Evolutionary conservation across 2,888 invertebrate genomes (phyloP).

Genomic region (Anoplius nigerrimus): DNA sequence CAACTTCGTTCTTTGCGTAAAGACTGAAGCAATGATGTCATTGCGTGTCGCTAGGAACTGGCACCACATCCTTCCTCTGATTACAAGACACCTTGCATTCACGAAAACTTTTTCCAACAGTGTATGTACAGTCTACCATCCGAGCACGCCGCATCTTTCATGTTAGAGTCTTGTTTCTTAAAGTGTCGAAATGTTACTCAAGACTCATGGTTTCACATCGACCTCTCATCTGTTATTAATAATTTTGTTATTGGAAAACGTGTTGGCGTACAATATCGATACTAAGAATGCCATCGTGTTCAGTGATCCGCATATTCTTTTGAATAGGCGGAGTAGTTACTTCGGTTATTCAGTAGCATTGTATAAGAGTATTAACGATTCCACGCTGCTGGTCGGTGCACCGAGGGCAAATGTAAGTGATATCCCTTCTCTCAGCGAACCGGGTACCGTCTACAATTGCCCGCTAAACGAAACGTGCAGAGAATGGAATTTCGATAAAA

Average conservation of each 20-base stretch:
- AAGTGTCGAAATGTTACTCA: too few species aligned
- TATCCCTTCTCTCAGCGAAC: conserved; percentile 48
- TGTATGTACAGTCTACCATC: neutral
- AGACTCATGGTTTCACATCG: too few species aligned
- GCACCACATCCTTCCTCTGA: too few species aligned
- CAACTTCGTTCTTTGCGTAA: neutral
- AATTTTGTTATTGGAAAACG: neutral
- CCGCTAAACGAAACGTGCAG: conserved; percentile 55
- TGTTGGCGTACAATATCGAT: conserved; percentile 64
- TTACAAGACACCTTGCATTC: neutral
- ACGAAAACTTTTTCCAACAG: neutral
- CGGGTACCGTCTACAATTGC: conserved; percentile 69
- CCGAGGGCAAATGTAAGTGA: conserved; percentile 63
- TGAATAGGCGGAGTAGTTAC: conserved; percentile 56
- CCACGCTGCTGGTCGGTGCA: conserved; percentile 67
- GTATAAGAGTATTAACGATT: conserved; percentile 39
- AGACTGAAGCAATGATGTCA: too few species aligned
- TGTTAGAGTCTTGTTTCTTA: too few species aligned
- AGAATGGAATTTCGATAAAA: conserved; percentile 57
- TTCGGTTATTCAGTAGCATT: conserved; percentile 71
- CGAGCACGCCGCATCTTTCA: too few species aligned
- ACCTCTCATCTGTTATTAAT: too few species aligned
- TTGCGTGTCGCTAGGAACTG: too few species aligned
- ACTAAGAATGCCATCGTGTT: conserved; percentile 60
- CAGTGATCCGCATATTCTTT: conserved; percentile 47